Conservation (phyloP, 2,888 invertebrate genomes). For the Thelaira solivaga region DNA sequence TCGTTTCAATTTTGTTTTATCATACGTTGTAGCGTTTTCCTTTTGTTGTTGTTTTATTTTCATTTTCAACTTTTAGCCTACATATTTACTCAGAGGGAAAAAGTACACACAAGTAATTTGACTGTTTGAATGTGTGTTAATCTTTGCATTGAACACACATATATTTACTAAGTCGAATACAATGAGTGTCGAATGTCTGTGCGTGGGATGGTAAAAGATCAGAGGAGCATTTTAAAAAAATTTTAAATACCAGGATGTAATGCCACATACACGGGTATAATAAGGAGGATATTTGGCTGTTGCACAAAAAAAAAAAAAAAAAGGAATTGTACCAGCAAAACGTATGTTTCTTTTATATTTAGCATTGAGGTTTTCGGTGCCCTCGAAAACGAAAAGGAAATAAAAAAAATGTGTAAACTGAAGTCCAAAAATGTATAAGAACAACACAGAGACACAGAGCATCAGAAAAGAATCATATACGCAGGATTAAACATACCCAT, state of each 20-base stretch:
- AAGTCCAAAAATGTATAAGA: slow-evolving; percentile 40
- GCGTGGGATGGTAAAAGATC: slow-evolving; percentile 1
- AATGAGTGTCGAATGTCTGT: slow-evolving; percentile 11
- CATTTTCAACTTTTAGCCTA: slow-evolving; percentile 51
- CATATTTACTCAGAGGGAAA: slow-evolving; percentile 50
- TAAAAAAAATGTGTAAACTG: slow-evolving; percentile 14
- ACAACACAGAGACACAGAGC: neutral
- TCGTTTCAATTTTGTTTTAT: slow-evolving; percentile 28
- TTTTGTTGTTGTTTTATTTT: neutral
- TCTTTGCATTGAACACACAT: neutral
- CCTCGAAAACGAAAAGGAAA: neutral
- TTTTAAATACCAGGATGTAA: slow-evolving; percentile 37
- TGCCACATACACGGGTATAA: slow-evolving; percentile 48
- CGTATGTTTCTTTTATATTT: slow-evolving; percentile 31
- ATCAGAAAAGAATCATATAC: neutral
- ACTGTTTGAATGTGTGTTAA: neutral
- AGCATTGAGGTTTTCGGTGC: slow-evolving; percentile 49
- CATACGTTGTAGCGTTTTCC: too few relatives aligned
- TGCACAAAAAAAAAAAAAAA: too few relatives aligned
- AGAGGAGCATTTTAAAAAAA: slow-evolving; percentile 34
- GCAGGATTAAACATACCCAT: neutral
- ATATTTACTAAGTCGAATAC: neutral
- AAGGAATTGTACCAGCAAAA: neutral
- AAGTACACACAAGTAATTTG: slow-evolving; percentile 30
- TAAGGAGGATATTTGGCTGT: slow-evolving; percentile 15